Base-by-base conservation (phyloP, 1,140 invertebrate genomes). In the Zaprionus capensis region DNA sequence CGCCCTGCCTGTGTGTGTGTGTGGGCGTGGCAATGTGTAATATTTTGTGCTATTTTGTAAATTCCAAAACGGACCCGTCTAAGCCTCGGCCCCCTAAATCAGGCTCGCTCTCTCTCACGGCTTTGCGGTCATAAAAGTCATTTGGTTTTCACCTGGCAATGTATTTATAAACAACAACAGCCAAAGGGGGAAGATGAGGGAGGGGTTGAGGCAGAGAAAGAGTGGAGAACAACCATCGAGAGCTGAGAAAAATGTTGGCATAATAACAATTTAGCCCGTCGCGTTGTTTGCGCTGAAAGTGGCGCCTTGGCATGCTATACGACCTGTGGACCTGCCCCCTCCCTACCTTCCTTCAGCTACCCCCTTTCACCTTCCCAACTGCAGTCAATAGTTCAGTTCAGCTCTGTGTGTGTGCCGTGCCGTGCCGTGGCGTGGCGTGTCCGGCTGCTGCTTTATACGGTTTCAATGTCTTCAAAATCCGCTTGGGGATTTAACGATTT, bases 91-190 rank as follows among this genome's bases (percentile, higher is more conserved):
- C n/a, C 7, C 51, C 64, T 9, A 24, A 22, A 22, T 22, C 20
- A 38, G 34, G 28, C 14, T 14, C 24, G 20, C 57, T 44, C 67
- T 67, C 71, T 57, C 67, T 36, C 67, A 67, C 71, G 49, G 64
- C 34, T 65, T 38, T 55, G 77, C 68, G 78, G 64, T 63, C 61
- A 68, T 72, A 68, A 81, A 81, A 81, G 80, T 70, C 80, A 81
- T 82, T 81, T 81, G 74, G 73, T 72, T 77, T 73, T 61, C 78
- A 81, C 80, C 80, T 81, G 74, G 38, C 66, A 81, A 77, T 80
- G 66, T 80, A 71, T 81, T 73, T 81, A 73, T 81, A 74, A 74
- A 44, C 64, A 69, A 68, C 58, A 75, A 53, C 67, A 58, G 36
- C 31, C 20, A 38, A 53, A 28, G 51, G 12, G 20, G 4, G 26